Evolutionary conservation across 2,113 vertebrate species (phyloP), one percentile per base, ranked within the genome.

Genomic region (Cromileptes altivelis): DNA sequence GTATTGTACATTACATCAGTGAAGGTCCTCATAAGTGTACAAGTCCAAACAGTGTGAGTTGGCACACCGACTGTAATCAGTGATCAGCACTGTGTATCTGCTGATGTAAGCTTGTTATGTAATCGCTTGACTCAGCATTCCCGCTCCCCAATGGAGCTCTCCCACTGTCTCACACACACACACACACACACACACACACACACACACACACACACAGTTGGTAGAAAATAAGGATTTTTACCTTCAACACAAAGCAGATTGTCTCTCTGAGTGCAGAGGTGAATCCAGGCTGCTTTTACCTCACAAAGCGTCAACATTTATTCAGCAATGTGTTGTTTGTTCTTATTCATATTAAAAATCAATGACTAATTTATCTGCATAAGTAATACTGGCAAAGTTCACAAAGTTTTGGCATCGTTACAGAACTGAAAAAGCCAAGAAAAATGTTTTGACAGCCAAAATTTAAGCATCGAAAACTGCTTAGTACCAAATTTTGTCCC

Each of bases 31-130:
- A 70, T 50, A 57, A 80, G 64, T 57, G 3, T 21, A 12, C 4
- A n/a, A 52, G 30, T 17, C 33, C 21, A 45, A 53, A 13, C 27
- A 3, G 33, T n/a, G n/a, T n/a, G n/a, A 49, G 56, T 49, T 64
- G 49, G 58, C 45, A 25, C 60, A n/a, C 14, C 15, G 19, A 27
- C 9, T 12, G 64, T 61, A 67, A 79, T 68, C 53, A 62, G 65
- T 61, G 71, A 78, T 72, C 77, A 72, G 72, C 67, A 42, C 62
- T 18, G 23, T 18, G 6, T 25, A 75, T 78, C 72, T 87, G 89
- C 89, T 87, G 78, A 89, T 63, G 18, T 70, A 53, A 63, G 76
- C 82, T 64, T 19, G 70, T 81, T 75, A 75, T 68, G 57, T 37
- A 75, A 85, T 64, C 33, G 30, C 49, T 7, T 81, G 85, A 82